A percentile compares a stretch with the other conserved stretches of the same genome.
Conservation (phyloP, 2,113 vertebrate genomes). For the Xiphias gladius region DNA sequence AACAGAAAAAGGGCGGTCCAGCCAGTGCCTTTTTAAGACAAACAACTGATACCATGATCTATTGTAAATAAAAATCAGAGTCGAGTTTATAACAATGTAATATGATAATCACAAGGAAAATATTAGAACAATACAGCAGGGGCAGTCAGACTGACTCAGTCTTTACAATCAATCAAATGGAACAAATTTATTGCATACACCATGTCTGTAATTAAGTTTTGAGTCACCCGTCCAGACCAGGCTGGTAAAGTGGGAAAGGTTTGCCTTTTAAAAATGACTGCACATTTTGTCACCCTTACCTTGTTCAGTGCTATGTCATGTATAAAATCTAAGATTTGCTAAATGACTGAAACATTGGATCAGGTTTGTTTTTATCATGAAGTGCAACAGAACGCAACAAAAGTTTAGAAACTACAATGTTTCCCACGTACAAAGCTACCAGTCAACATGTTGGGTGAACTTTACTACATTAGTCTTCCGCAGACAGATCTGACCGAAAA, state of each 20-base stretch:
- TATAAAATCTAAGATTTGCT: conserved; percentile 34
- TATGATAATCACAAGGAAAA: conserved; percentile 27
- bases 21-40: neutral
- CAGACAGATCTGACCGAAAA: neutral
- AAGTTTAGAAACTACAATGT: conserved; percentile 28
- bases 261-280: conserved; percentile 33
- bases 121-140: conserved; percentile 14
- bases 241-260: conserved; percentile 11
- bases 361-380: neutral
- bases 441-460: conserved; percentile 10
- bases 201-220: conserved; percentile 35
- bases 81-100: conserved; percentile 37
- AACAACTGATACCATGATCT: conserved; percentile 15
- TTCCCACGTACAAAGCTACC: conserved; percentile 3
- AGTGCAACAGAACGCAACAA: conserved; percentile 11
- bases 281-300: conserved; percentile 4
- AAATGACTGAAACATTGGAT: neutral
- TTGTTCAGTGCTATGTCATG: conserved; percentile 1
- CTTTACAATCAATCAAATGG: conserved; percentile 46
- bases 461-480: neutral
- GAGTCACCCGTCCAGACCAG: neutral
- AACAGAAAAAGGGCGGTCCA: no score
- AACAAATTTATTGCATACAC: conserved; percentile 70
- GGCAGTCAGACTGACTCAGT: conserved; percentile 26
- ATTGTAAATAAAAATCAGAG: conserved; percentile 39